Evolutionary conservation across 2,888 invertebrate species (phyloP).

Genomic region (Herminia tarsipennalis): DNA sequence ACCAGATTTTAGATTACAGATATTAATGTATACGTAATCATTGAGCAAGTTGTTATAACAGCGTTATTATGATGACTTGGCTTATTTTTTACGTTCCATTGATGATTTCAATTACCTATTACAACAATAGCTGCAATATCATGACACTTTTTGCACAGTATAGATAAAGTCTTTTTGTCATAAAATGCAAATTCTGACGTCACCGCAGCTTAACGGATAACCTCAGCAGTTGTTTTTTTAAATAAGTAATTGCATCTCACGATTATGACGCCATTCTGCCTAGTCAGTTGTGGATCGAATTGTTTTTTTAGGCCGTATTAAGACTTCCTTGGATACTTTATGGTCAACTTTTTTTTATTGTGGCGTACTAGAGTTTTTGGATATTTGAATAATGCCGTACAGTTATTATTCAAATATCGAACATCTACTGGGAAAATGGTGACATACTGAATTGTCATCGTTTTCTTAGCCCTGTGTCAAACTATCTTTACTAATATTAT

Average conservation of each 20-base stretch:
- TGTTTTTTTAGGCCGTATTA: slow-evolving; percentile 32
- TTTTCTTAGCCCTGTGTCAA: no score
- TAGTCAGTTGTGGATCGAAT: slow-evolving; percentile 26
- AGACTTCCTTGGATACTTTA: slow-evolving; percentile 6
- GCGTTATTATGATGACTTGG: no score
- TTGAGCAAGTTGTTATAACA: no score
- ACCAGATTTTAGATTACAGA: no score
- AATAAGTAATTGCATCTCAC: slow-evolving; percentile 29
- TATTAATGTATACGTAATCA: no score
- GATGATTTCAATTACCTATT: slow-evolving; percentile 11
- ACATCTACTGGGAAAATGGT: no score
- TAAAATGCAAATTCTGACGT: slow-evolving; percentile 29
- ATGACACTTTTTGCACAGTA: not conserved
- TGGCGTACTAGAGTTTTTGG: slow-evolving; percentile 23
- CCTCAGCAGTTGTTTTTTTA: slow-evolving; percentile 15
- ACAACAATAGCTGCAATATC: slow-evolving; percentile 18
- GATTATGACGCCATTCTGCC: slow-evolving; percentile 22
- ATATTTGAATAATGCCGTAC: slow-evolving; percentile 24
- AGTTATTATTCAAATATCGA: no score
- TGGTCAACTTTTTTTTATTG: slow-evolving; percentile 28
- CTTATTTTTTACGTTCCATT: slow-evolving; percentile 5
- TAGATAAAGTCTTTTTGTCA: slow-evolving; percentile 25
- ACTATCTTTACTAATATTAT: no score
- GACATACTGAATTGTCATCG: no score
- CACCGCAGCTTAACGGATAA: slow-evolving; percentile 23